A percentile compares a stretch with the other conserved stretches of the same genome.
phyloP scores from a whole-genome alignment of 2,888 invertebrate genomes.

The Drosophila paucipuncta region DNA sequence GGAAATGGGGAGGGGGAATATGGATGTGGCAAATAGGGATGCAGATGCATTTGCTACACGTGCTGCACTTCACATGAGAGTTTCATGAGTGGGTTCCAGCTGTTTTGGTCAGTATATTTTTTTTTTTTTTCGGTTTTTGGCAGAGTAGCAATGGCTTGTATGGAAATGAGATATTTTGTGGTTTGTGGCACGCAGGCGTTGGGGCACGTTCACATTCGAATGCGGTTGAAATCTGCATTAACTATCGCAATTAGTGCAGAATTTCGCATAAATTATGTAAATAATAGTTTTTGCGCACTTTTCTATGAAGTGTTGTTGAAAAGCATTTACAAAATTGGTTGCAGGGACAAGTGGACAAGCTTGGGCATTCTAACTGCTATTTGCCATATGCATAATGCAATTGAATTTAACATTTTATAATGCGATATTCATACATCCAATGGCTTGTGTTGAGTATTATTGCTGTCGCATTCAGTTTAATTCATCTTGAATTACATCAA shows the following conservation, averaged over 20 bases:
- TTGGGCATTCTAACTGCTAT: conserved; percentile 28
- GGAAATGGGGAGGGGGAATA: not conserved
- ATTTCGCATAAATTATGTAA: conserved; percentile 80
- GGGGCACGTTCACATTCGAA: conserved; percentile 72
- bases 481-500: not conserved
- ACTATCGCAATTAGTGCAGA: conserved; percentile 80
- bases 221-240: conserved; percentile 81
- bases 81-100: conserved; percentile 52
- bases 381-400: conserved; percentile 68
- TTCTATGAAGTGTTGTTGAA: conserved; percentile 67
- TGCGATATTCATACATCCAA: conserved; percentile 8
- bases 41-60: conserved; percentile 57
- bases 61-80: conserved; percentile 75
- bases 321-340: conserved; percentile 61
- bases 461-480: not conserved
- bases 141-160: conserved; percentile 37
- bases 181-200: conserved; percentile 38
- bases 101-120: conserved; percentile 55
- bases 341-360: conserved; percentile 12
- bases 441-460: conserved; percentile 1
- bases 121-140: not conserved
- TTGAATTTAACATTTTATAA: conserved; percentile 70
- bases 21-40: conserved; percentile 5
- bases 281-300: conserved; percentile 75
- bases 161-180: conserved; percentile 80